Percentiles rank a stretch among this genome's conserved stretches.
phyloP scores from a whole-genome alignment of 2,797 vertebrate species.

The Coracias cyanogaster region DNA sequence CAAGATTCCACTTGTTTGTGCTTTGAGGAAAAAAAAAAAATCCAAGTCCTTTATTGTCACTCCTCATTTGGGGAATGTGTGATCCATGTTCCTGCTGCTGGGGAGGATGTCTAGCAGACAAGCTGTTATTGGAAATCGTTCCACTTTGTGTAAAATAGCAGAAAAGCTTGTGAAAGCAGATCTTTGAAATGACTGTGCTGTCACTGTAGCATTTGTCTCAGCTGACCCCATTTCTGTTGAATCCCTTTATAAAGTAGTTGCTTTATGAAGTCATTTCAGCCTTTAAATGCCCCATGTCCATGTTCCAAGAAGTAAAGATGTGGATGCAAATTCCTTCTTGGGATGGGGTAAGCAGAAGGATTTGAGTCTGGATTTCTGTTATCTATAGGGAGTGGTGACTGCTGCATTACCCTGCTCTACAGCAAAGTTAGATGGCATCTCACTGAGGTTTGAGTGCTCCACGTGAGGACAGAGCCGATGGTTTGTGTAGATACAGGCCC shows the following conservation, averaged over 20 bases:
- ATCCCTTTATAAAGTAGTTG: not conserved
- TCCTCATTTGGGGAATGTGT: not conserved
- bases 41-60: not conserved
- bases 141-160: not conserved
- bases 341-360: not conserved
- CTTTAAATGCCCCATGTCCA: not conserved
- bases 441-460: rapidly evolving
- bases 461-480: not conserved
- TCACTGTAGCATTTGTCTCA: not conserved
- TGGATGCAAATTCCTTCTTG: not conserved
- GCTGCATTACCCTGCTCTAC: not conserved
- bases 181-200: not conserved
- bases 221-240: not conserved
- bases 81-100: rapidly evolving
- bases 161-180: not conserved
- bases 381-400: not conserved
- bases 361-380: not conserved
- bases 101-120: not conserved
- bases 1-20: not conserved
- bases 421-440: not conserved
- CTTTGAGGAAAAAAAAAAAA: not conserved
- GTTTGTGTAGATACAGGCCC: not conserved
- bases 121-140: not conserved
- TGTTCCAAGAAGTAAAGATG: not conserved
- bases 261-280: not conserved